These are phyloP conservation scores for Pangasianodon gigas DNA, from an alignment of 2,113 vertebrate species.

Conservation along the genomic window DNA sequence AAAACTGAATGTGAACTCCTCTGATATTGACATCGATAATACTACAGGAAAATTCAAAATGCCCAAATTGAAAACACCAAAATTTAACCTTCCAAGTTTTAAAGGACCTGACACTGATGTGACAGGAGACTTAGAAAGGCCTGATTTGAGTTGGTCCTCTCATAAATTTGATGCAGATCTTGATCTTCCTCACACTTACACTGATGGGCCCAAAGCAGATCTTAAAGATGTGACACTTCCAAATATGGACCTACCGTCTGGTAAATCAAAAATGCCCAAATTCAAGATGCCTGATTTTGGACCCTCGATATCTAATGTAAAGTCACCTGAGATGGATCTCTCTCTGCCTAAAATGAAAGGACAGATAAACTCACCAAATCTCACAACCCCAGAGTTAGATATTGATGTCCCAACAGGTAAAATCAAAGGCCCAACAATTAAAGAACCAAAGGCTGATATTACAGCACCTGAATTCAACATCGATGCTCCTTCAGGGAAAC, in stretches of 20 bases:
- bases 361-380: constrained; percentile 28
- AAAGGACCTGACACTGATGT: constrained; percentile 29
- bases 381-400: constrained; percentile 36
- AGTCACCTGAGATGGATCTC: constrained; percentile 42
- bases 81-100: constrained; percentile 45
- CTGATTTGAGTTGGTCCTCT: constrained; percentile 29
- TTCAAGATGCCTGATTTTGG: constrained; percentile 63
- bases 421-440: constrained; percentile 44
- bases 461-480: constrained; percentile 57
- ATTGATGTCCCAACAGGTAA: constrained; percentile 41
- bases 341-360: constrained; percentile 44
- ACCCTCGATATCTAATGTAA: constrained; percentile 50
- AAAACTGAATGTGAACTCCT: constrained; percentile 26
- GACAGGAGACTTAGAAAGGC: constrained; percentile 39
- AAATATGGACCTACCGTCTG: constrained; percentile 55
- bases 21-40: constrained; percentile 48
- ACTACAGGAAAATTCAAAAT: constrained; percentile 55
- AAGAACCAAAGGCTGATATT: constrained; percentile 52
- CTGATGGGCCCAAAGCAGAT: constrained; percentile 55
- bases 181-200: neutral
- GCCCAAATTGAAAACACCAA: constrained; percentile 65
- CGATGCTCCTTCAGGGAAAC: constrained; percentile 49
- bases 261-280: constrained; percentile 58
- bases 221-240: constrained; percentile 55
- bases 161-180: constrained; percentile 34